Percentiles rank a stretch among this genome's conserved stretches.
Conservation (phyloP, 2,888 invertebrate species). For the Tipula confusa region DNA sequence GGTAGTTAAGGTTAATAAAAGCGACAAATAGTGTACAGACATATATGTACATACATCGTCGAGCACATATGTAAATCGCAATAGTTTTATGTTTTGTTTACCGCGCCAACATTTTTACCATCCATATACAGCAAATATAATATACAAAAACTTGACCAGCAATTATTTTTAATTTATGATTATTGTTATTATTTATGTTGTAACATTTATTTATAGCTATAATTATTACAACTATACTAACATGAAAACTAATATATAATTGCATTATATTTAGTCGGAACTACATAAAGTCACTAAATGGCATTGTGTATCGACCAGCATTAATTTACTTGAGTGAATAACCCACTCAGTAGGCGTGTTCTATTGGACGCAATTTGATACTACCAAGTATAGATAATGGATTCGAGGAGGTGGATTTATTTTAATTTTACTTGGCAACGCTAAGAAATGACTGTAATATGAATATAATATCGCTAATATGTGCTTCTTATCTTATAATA, state of each 20-base stretch:
- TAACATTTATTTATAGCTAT: background rate
- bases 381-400: no score
- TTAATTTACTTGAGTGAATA: no score
- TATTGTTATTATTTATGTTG: conserved; percentile 1
- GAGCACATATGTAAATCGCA: background rate
- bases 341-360: no score
- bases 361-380: no score
- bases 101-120: background rate
- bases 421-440: no score
- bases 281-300: no score
- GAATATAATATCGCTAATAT: no score
- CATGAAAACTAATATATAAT: background rate
- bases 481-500: no score
- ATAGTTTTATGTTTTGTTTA: background rate
- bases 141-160: background rate
- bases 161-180: conserved; percentile 12
- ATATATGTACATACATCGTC: no score
- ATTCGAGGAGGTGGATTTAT: no score
- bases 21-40: background rate
- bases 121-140: background rate
- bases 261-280: background rate
- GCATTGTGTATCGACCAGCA: no score
- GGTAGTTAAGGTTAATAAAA: background rate
- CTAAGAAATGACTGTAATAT: no score
- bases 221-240: background rate